Percentiles rank a stretch among this genome's conserved stretches.
These are phyloP conservation scores for Neopipo cinnamomea DNA, from an alignment of 2,113 vertebrate genomes.

Conservation along the genomic window DNA sequence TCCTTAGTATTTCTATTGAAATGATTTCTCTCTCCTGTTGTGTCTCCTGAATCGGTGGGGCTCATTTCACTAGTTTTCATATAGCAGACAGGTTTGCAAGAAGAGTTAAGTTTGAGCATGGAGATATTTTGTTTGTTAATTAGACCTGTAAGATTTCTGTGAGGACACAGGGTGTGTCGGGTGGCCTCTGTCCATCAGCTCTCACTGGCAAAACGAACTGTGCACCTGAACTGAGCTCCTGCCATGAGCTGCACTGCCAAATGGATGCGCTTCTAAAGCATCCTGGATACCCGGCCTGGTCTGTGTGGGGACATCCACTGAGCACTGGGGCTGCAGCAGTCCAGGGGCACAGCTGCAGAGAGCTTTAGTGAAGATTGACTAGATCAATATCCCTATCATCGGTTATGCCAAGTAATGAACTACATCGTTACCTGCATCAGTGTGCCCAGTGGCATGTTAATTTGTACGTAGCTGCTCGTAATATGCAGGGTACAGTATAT, in stretches of 20 bases:
- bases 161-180: fast-evolving
- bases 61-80: background rate
- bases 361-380: background rate
- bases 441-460: background rate
- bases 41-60: background rate
- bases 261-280: background rate
- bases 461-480: background rate
- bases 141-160: background rate
- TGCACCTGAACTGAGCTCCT: background rate
- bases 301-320: fast-evolving
- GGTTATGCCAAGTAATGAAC: background rate
- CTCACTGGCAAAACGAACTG: background rate
- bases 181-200: background rate
- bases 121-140: background rate
- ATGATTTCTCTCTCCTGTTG: background rate
- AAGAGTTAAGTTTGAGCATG: background rate
- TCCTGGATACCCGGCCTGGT: background rate
- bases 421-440: background rate
- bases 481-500: background rate
- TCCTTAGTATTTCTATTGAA: background rate
- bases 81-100: background rate
- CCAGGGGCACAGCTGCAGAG: background rate
- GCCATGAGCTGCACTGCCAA: fast-evolving
- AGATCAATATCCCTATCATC: background rate
- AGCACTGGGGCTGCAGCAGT: background rate